Evolutionary conservation across 2,113 vertebrate species (phyloP).

Genomic region (Strigops habroptila): DNA sequence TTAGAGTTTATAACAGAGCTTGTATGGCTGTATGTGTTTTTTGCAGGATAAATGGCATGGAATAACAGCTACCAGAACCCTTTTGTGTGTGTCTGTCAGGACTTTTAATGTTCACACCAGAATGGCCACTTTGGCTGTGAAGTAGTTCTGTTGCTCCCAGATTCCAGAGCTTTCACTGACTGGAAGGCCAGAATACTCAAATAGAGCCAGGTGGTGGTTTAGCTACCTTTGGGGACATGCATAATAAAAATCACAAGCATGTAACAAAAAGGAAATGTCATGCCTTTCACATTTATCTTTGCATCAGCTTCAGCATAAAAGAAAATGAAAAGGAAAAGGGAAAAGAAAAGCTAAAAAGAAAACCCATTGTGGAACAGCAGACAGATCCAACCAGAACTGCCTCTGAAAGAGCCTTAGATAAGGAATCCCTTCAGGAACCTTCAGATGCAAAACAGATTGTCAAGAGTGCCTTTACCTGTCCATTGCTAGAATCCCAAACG

Average conservation of each 20-base stretch:
- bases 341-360: not conserved
- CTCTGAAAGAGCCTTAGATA: not conserved
- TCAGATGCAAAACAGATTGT: not conserved
- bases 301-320: not conserved
- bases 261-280: slow-evolving; percentile 31
- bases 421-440: not conserved
- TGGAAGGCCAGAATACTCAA: not conserved
- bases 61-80: not conserved
- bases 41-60: not conserved
- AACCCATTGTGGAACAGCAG: not conserved
- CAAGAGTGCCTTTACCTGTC: not conserved
- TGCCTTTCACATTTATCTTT: slow-evolving; percentile 29
- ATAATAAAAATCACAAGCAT: not conserved
- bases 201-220: not conserved
- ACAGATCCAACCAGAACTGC: not conserved
- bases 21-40: not conserved
- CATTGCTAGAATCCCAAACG: not conserved
- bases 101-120: not conserved
- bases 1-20: not conserved
- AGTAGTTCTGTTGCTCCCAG: not conserved
- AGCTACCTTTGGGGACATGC: not conserved
- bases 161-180: not conserved
- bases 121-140: not conserved
- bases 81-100: not conserved
- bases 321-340: not conserved